Evolutionary conservation across 37 sponge, comb jelly and placozoan species (phyloP), one percentile per base, ranked within the genome.

Genomic region (Diacarnus erythraeanus): DNA sequence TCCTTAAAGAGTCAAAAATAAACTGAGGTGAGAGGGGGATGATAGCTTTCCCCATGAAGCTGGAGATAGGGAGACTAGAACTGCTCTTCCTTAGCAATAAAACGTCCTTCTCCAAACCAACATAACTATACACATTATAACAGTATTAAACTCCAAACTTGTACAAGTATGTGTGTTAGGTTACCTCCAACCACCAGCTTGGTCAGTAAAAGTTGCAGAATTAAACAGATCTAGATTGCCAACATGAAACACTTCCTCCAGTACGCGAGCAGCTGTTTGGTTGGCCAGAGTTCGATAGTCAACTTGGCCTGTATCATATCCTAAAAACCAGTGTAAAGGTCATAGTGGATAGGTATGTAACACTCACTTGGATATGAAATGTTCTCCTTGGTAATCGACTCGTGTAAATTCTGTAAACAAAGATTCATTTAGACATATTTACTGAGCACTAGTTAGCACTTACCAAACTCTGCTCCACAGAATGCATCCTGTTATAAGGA

Each of bases 281-380:
- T 93, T 93, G 21, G 87, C 94, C 41, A 93, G 23, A 5, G 94
- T 93, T 27, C 77, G 56, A 57, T 69, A 93, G 71, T 93, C 94
- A 64, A 92, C 81, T 64, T 37, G 57, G 12, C 69, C 77, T 42
- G 67, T 59, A 26, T 80, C 84, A 54, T 27, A 60, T 42, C 69
- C 91, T 91, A 65, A 22, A 59, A 42, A 47, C 6, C 12, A 20
- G 65, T 31, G 8, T 64, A n/a, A 57, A 57, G 21, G 21, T 57
- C 21, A 57, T 18, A 23, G 59, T 57, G 21, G 18, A 57, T 57
- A 57, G n/a, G n/a, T n/a, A 31, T 17, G 17, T 65, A 18, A 2
- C 34, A 64, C 81, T 81, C 21, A 81, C 81, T 69, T 9, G 81
- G 81, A 39, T 69, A 81, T 20, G 72, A 37, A 59, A 81, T 81